Percentiles rank a stretch among this genome's conserved stretches.
phyloP scores from a whole-genome alignment of 2,113 vertebrate species.

The Aegotheles bennettii region DNA sequence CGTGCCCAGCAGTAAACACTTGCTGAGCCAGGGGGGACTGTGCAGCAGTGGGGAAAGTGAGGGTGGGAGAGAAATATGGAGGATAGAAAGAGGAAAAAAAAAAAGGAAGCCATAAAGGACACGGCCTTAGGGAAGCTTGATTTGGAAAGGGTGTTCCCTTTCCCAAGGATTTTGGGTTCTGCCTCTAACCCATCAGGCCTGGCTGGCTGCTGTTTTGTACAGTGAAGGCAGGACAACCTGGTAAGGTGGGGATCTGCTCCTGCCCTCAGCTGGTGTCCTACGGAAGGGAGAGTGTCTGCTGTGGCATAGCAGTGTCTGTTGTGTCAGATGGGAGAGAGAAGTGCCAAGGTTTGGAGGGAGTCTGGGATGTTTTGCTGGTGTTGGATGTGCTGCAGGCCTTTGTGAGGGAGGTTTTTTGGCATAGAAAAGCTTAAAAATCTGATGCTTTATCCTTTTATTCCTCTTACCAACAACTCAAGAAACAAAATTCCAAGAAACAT shows the following conservation, averaged over 20 bases:
- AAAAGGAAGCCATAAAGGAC: not conserved
- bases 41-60: not conserved
- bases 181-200: not conserved
- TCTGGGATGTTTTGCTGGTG: not conserved
- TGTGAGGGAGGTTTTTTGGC: not conserved
- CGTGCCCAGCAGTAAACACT: fast-evolving
- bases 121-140: not conserved
- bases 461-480: not conserved
- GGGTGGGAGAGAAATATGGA: not conserved
- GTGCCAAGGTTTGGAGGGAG: not conserved
- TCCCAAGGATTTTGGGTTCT: not conserved
- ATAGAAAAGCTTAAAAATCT: not conserved
- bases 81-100: not conserved
- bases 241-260: not conserved
- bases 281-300: not conserved
- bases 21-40: not conserved
- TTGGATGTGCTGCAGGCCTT: not conserved
- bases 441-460: not conserved
- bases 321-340: not conserved
- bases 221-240: not conserved
- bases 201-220: not conserved
- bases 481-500: not conserved
- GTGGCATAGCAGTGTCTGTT: not conserved
- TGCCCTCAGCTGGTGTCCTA: not conserved
- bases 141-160: not conserved